These are phyloP conservation scores for Acanthurus lineatus DNA, from an alignment of 2,797 vertebrate species.

Conservation along the genomic window DNA sequence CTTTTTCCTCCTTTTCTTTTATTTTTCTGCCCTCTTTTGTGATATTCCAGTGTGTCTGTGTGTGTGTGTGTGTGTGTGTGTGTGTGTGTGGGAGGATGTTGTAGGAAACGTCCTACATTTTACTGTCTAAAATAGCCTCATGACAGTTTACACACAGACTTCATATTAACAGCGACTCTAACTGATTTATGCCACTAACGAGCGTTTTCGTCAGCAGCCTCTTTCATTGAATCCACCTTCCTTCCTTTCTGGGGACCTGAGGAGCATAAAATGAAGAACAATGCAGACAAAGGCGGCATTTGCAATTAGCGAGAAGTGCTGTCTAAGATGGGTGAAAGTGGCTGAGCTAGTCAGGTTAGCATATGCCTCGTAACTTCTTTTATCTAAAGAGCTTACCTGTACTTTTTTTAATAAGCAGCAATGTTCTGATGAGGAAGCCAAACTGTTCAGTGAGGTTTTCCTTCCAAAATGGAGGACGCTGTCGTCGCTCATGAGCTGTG, in stretches of 20 bases:
- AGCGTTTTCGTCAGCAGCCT: conserved; percentile 9
- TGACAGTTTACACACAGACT: conserved; percentile 14
- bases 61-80: no score
- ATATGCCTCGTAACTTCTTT: conserved; percentile 6
- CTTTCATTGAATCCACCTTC: not conserved
- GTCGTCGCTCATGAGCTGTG: no score
- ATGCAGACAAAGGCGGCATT: conserved; percentile 8
- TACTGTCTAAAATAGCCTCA: conserved; percentile 9
- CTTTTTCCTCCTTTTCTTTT: conserved; percentile 5
- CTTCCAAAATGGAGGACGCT: no score
- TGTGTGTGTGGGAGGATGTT: not conserved
- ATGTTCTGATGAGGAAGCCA: no score
- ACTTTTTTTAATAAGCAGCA: not conserved
- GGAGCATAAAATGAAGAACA: conserved; percentile 16
- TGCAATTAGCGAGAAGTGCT: conserved; percentile 43
- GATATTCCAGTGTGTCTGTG: conserved; percentile 1
- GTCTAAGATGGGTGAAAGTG: conserved; percentile 35
- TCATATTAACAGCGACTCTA: no score
- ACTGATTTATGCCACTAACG: conserved; percentile 23
- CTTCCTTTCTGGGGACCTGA: not conserved
- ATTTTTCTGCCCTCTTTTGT: conserved; percentile 18
- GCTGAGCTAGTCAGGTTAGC: conserved; percentile 42
- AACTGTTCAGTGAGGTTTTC: no score
- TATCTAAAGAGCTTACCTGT: conserved; percentile 14
- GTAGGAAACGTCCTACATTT: conserved; percentile 19